Base-by-base conservation (phyloP, 2,797 vertebrate genomes). In the Austrolebias charrua region DNA sequence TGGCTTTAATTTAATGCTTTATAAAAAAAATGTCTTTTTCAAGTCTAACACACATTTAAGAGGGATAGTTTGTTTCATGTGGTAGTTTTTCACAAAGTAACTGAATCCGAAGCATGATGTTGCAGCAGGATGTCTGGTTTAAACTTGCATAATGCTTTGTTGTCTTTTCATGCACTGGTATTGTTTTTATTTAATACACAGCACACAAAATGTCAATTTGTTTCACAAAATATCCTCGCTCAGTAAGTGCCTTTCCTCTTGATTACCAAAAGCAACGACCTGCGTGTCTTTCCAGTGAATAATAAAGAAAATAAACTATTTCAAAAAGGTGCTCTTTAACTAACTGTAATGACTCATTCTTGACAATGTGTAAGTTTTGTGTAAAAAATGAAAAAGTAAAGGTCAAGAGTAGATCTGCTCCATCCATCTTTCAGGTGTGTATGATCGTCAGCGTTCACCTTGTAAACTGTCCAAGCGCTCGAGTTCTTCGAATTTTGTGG, bases 251-350 rank as follows among this genome's bases (percentile, higher is more conserved):
- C 82, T 83, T 77, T 80, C 70, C 55, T 71, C 75, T 63, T 53
- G 66, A 80, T 69, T 74, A 66, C 86, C 79, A 73, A 83, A 76
- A 83, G 70, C 70, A 47, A 70, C 33, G 66, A 65, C 67, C 76
- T 73, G 79, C 70, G 61, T 84, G 72, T 75, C 60, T 46, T 55
- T 69, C 20, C 33, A 54, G 56, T 83, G 68, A 59, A 65, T 80
- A 9, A 67, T 71, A 46, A 76, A 60, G 9, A 63, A 50, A 59
- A 48, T 56, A 84, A 82, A 84, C 80, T 69, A 68, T 83, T 89
- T 90, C 89, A 89, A 78, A 75, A 90, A 86, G 90, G 90, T 90
- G 89, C 89, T 91, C 83, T 74, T 58, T 76, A 48, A 85, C 78
- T 88, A 87, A 89, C 69, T 71, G 65, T 69, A 68, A 60, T 66